Conservation (phyloP, 2,113 vertebrate genomes). For the Cynocephalus volans region DNA sequence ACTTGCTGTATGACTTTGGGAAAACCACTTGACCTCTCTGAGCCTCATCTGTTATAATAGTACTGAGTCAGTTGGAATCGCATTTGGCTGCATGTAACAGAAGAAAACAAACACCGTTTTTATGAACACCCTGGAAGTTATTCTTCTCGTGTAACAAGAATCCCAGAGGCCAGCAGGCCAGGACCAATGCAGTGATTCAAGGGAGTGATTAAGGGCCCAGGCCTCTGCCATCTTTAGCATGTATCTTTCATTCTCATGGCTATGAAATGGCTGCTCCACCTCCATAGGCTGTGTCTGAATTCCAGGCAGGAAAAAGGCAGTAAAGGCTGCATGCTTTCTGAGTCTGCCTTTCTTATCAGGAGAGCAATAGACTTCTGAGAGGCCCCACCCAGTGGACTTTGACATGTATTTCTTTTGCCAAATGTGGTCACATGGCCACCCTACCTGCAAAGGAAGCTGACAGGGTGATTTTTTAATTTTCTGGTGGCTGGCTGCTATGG, state of each 20-base stretch:
- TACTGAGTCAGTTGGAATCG: neutral
- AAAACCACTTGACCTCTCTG: slow-evolving; percentile 11
- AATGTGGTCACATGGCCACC: neutral
- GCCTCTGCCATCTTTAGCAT: neutral
- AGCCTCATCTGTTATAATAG: neutral
- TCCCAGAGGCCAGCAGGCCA: neutral
- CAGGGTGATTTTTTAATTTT: too few species aligned
- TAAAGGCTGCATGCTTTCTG: neutral
- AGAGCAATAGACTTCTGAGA: slow-evolving; percentile 34
- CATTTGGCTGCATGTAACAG: neutral
- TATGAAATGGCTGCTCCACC: neutral
- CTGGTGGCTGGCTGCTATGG: too few species aligned
- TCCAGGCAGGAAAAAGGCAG: neutral
- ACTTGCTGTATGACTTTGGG: slow-evolving; percentile 27
- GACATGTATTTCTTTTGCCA: neutral
- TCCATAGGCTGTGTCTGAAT: slow-evolving; percentile 20
- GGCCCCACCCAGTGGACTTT: slow-evolving; percentile 3
- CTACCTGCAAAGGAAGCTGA: slow-evolving; percentile 45
- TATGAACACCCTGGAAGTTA: neutral
- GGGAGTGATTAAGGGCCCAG: neutral
- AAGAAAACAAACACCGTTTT: neutral
- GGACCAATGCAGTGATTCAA: neutral
- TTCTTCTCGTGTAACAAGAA: slow-evolving; percentile 17
- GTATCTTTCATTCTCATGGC: neutral
- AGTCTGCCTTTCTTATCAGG: neutral